Conservation (phyloP, 2,797 vertebrate genomes). For the Artibeus lituratus region DNA sequence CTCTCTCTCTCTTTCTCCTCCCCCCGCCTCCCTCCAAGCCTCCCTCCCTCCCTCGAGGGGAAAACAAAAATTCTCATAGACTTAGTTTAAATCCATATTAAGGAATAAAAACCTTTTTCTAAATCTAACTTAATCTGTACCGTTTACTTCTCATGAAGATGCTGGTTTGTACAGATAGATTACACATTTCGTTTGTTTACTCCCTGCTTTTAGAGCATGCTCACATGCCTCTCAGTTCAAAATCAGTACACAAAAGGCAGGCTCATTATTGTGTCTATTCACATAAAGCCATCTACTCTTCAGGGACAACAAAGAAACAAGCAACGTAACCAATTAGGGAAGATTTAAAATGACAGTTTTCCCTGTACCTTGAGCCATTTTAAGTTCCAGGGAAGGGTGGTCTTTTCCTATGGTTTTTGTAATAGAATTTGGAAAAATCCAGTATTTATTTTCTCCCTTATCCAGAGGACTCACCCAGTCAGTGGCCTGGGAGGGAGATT, state of each 20-base stretch:
- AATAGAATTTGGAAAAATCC: neutral
- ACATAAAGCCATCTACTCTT: neutral
- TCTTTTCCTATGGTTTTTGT: neutral
- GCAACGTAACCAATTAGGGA: neutral
- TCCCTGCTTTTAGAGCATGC: neutral
- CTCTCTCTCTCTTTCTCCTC: too few relatives aligned
- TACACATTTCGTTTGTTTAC: neutral
- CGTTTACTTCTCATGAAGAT: neutral
- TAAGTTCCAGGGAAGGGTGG: neutral
- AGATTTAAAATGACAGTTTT: neutral
- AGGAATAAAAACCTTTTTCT: neutral
- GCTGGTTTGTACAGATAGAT: neutral
- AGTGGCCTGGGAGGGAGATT: neutral
- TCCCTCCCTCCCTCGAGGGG: neutral
- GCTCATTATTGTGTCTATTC: neutral
- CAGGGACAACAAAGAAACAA: conserved; percentile 1
- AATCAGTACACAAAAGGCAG: neutral
- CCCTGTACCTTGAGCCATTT: neutral
- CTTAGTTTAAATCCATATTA: neutral
- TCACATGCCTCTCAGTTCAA: neutral
- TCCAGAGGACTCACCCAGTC: neutral
- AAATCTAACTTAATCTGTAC: neutral
- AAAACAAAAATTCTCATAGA: neutral
- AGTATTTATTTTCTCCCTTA: neutral
- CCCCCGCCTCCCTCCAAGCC: too few relatives aligned